Evolutionary conservation across 2,113 vertebrate genomes (phyloP), one percentile per base, ranked within the genome.

Genomic region (Pogona vitticeps): DNA sequence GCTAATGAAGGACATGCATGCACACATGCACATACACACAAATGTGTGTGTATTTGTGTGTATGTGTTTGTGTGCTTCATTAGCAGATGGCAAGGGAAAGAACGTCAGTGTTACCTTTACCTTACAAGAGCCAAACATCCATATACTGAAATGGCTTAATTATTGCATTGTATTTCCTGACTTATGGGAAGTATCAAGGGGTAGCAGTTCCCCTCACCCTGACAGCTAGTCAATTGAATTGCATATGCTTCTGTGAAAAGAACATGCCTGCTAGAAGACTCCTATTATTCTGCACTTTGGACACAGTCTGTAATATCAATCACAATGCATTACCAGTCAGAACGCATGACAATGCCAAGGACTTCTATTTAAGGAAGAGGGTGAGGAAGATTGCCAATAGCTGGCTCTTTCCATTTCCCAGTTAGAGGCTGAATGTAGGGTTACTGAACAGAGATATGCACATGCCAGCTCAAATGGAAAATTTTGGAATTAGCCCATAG

Each of bases 351-450:
- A 76, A 70, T 59, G 86, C 85, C 84, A 94, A 92, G 86, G 88
- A 89, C 88, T 93, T 40, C 93, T 77, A 85, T 91, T 93, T 92
- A 88, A 93, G 92, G 93, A 90, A 88, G 84, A 0, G 0, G 63
- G 83, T 75, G 67, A 88, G 67, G 91, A 91, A 85, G 58, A 90
- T 88, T 93, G 85, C 33, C 91, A 91, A 90, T 87, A 91, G 76
- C 72, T 79, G 72, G 77, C 85, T 92, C 28, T 84, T 93, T 83
- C 82, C 88, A 90, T 82, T 90, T 92, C 40, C 42, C 31, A 80
- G 79, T 85, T 90, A 89, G 85, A 93, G 86, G 63, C 42, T 86
- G 88, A 92, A 91, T 91, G 91, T n/a, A 91, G 89, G 80, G 85
- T 92, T 92, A 92, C 82, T 79, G 91, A 93, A 86, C 91, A 92